Evolutionary conservation across 1,140 invertebrate genomes (phyloP), one percentile per base, ranked within the genome.

Genomic region (Brachionus rubens): DNA sequence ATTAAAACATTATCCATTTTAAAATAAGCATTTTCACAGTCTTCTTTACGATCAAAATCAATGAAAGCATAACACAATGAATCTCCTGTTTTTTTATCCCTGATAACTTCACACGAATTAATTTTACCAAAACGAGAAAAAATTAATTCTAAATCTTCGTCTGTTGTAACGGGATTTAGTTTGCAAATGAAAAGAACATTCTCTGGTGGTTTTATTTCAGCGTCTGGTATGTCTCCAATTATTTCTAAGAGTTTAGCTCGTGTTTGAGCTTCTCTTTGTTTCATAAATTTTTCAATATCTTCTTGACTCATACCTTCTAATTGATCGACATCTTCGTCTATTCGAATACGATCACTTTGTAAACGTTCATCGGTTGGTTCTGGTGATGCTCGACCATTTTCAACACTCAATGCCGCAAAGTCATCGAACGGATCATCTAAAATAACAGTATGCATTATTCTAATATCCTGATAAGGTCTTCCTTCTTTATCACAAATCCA

Each of bases 1-100:
- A 99, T 99, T 0, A 99, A 85, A 0, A 99, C 96, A 87, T 99
- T 99, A 81, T 98, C 96, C 97, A 99, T 99, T 87, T 99, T 99
- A 80, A 99, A 96, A 86, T 94, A 99, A 2, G 97, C 97, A 79
- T 93, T 91, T 87, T 99, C 97, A 87, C 96, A 99, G 9, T 94
- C 89, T 82, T 96, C 82, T 90, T 79, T 77, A 82, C 86, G 90
- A 77, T 91, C 92, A 88, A 99, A 99, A 84, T 99, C 97, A 79
- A 99, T 93, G 82, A 99, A 99, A 2, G 95, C 97, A 85, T 99
- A 99, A 81, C 99, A 96, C 59, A 99, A 86, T 0, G 96, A 99
- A 82, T 98, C 94, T 7, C 91, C 91, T 2, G 92, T 91, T 81
- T 93, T 91, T 77, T 91, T 89, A 83, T 99, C 96, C 82, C 92